These are phyloP conservation scores for Montipora foliosa DNA, from an alignment of 64 coral and sea anemone genomes.

Conservation along the genomic window DNA sequence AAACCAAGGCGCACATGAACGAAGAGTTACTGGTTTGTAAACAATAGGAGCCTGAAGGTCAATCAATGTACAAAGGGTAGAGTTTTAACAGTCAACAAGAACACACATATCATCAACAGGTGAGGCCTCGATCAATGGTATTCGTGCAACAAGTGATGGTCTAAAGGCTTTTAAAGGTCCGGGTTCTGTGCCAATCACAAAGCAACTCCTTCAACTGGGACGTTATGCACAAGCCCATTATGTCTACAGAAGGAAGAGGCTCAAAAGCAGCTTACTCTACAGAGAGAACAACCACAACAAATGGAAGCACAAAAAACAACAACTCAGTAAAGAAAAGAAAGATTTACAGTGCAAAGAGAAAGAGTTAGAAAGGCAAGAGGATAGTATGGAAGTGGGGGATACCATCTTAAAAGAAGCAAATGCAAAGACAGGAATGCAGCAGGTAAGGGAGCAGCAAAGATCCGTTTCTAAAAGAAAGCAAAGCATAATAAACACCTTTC, in stretches of 20 bases:
- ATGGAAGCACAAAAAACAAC: background rate
- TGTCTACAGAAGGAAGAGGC: slow-evolving; percentile 30
- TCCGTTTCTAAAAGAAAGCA: slow-evolving; percentile 59
- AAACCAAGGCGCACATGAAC: no score
- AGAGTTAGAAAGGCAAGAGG: slow-evolving; percentile 52
- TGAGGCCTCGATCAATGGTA: slow-evolving; percentile 70
- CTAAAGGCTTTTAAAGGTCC: slow-evolving; percentile 74
- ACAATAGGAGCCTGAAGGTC: no score
- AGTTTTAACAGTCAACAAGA: no score
- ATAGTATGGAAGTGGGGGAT: slow-evolving; percentile 50
- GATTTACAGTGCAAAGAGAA: slow-evolving; percentile 30
- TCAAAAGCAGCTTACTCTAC: slow-evolving; percentile 37
- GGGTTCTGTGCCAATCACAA: slow-evolving; percentile 68
- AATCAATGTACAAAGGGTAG: no score
- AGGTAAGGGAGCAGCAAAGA: slow-evolving; percentile 54
- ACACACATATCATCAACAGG: no score
- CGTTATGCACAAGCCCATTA: slow-evolving; percentile 61
- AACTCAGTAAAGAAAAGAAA: slow-evolving; percentile 34
- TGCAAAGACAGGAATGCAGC: slow-evolving; percentile 40
- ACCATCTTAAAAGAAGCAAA: slow-evolving; percentile 53
- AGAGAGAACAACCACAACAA: background rate
- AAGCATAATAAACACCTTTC: slow-evolving; percentile 49
- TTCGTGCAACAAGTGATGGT: slow-evolving; percentile 62
- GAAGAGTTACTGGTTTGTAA: no score
- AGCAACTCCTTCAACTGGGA: slow-evolving; percentile 57